These are phyloP conservation scores for Ophraella communa DNA, from an alignment of 2,888 invertebrate species.

Conservation along the genomic window DNA sequence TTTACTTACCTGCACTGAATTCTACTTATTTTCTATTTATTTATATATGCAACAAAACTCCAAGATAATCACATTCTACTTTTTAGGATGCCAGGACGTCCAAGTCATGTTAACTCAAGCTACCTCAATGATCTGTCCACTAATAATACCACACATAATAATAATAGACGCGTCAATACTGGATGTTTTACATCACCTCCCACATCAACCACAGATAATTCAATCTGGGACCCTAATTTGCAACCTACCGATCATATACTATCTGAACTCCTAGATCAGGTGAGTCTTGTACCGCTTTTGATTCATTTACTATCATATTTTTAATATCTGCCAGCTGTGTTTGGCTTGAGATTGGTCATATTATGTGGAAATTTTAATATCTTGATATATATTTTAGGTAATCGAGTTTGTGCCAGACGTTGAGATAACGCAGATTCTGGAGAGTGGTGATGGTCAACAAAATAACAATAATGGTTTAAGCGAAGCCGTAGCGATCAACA, in stretches of 20 bases:
- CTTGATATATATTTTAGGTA: slow-evolving; percentile 31
- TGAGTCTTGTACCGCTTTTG: too few species aligned
- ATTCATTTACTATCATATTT: too few species aligned
- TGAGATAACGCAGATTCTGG: slow-evolving; percentile 59
- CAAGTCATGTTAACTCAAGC: slow-evolving; percentile 52
- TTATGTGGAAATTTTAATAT: too few species aligned
- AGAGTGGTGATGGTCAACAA: slow-evolving; percentile 46
- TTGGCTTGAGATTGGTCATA: too few species aligned
- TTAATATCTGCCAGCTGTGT: too few species aligned
- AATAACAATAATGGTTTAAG: slow-evolving; percentile 59
- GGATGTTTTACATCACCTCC: slow-evolving; percentile 47
- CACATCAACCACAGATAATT: slow-evolving; percentile 51
- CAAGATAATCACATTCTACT: neutral
- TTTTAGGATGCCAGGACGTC: slow-evolving; percentile 49
- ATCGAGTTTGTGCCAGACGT: slow-evolving; percentile 49
- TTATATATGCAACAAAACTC: too few species aligned
- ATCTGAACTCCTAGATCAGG: slow-evolving; percentile 78
- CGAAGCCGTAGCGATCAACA: slow-evolving; percentile 85
- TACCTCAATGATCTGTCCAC: slow-evolving; percentile 56
- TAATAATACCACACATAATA: slow-evolving; percentile 51
- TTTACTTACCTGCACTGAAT: too few species aligned
- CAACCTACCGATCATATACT: slow-evolving; percentile 70
- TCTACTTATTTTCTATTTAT: too few species aligned
- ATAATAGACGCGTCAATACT: slow-evolving; percentile 47
- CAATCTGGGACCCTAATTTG: slow-evolving; percentile 50